Evolutionary conservation across 2,797 vertebrate genomes (phyloP), one percentile per base, ranked within the genome.

Genomic region (Malurus splendens): DNA sequence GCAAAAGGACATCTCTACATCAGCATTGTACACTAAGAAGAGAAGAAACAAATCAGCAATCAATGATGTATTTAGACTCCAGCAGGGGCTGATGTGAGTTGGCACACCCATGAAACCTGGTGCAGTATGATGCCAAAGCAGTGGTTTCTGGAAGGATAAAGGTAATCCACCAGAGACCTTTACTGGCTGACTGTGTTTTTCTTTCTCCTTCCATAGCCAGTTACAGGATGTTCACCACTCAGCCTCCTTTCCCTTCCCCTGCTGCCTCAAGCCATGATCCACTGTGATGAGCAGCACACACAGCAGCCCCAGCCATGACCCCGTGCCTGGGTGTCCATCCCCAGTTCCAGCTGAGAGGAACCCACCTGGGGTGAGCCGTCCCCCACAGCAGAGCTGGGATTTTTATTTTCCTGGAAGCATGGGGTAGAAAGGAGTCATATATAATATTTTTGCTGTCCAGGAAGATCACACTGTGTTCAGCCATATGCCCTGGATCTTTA

Each of bases 221-320:
- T 55, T 38, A 38, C 11, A 75, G 60, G 45, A 71, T 39, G 22
- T 7, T 39, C 42, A 75, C 12, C 2, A 0, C 38, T 76, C 47
- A 60, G 1, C 23, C 7, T 67, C 38, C 15, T 57, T 64, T 52
- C 24, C 47, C 51, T 33, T 57, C 51, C 20, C 22, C 9, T 59
- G 38, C 11, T 65, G 12, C 36, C 55, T 47, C 3, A 5, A 86
- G 33, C 62, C 25, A 2, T 14, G 13, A 18, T 18, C 55, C 39
- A 28, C 3, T 18, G 39, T 0, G 0, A 5, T 10, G 12, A 54
- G 28, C 23, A 25, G 24, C 38, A 45, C 6, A 6, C 0, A 1
- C 10, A 64, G 66, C 0, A 27, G 7, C 42, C 50, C 18, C 44
- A 55, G 16, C 9, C 2, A 0, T 30, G 12, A 12, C 13, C 47